Conservation (phyloP, 2,797 vertebrate species). For the Periophthalmus magnuspinnatus region DNA sequence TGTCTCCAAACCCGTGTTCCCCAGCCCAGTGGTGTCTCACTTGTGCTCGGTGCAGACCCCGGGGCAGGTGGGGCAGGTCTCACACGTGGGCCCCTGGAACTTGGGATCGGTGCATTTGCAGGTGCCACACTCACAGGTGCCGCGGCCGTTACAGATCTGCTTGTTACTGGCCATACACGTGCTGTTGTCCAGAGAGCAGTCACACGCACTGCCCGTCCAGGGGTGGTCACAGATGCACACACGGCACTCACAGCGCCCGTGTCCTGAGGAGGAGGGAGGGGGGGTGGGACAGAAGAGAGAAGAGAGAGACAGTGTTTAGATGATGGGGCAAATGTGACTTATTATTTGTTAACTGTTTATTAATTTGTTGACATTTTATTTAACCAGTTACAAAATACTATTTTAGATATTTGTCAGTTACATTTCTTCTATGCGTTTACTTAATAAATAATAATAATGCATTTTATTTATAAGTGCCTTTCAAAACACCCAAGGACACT, state of each 20-base stretch:
- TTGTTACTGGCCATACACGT: constrained; percentile 87
- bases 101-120: constrained; percentile 93
- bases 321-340: too few species aligned
- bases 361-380: too few species aligned
- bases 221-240: constrained; percentile 87
- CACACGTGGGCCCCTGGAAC: constrained; percentile 95
- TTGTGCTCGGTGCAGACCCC: constrained; percentile 93
- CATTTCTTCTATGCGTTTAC: too few species aligned
- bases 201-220: constrained; percentile 91
- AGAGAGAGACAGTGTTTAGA: not conserved
- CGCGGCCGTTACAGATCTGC: constrained; percentile 92
- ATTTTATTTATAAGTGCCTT: too few species aligned
- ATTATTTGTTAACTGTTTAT: too few species aligned
- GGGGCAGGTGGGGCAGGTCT: constrained; percentile 93
- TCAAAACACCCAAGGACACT: too few species aligned
- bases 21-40: constrained; percentile 71
- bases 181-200: constrained; percentile 86
- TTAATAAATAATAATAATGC: too few species aligned
- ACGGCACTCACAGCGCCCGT: constrained; percentile 89
- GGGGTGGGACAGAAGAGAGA: not conserved
- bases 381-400: too few species aligned
- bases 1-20: too few species aligned
- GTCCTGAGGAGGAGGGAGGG: constrained; percentile 75
- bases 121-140: constrained; percentile 85
- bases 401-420: too few species aligned